Base-by-base conservation (phyloP, 2,113 vertebrate species). In the Ochotona curzoniae region DNA sequence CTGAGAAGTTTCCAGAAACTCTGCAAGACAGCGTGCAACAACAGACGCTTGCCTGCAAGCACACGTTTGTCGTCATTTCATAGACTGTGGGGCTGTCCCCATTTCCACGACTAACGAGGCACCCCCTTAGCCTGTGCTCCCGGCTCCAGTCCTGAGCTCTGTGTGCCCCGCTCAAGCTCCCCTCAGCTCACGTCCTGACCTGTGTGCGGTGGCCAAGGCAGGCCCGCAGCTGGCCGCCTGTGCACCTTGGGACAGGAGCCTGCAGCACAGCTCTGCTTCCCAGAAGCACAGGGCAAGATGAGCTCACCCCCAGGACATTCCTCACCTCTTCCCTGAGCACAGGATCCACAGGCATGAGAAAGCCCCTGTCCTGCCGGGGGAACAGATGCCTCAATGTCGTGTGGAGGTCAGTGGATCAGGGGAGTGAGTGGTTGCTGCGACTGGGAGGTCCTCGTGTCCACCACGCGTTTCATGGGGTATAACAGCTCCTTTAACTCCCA, bases 211-310 rank as follows among this genome's bases (percentile, higher is more conserved):
- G 11, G 21, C 18, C 1, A 47, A 0, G 49, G 63, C 54, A 57
- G 14, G 1, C 14, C 30, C 2, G 18, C 30, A 23, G 1, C 0
- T 2, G 12, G 1, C 25, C 11, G 14, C 7, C 2, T 0, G 0
- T 0, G 14, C 9, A 44, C 23, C 3, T 0, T 10, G 20, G 2
- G 23, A 20, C 18, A 1, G 1, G 38, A 7, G 2, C 10, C 47
- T n/a, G 4, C 61, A 4, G 18, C 1, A 7, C 11, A 7, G 3
- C 28, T 17, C 30, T 25, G 4, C 15, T 32, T 25, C 73, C 32
- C 20, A 74, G 69, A n/a, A 10, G 9, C 47, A 23, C 2, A 10
- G 4, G 13, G 26, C 38, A 57, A 63, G 18, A 18, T 0, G 26
- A 11, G 12, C n/a, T 20, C 13, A 23, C 9, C 8, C 20, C 1